Percentiles rank a stretch among this genome's conserved stretches.
Evolutionary conservation across 2,797 vertebrate species (phyloP).

Genomic region (Molossus alvarezi): DNA sequence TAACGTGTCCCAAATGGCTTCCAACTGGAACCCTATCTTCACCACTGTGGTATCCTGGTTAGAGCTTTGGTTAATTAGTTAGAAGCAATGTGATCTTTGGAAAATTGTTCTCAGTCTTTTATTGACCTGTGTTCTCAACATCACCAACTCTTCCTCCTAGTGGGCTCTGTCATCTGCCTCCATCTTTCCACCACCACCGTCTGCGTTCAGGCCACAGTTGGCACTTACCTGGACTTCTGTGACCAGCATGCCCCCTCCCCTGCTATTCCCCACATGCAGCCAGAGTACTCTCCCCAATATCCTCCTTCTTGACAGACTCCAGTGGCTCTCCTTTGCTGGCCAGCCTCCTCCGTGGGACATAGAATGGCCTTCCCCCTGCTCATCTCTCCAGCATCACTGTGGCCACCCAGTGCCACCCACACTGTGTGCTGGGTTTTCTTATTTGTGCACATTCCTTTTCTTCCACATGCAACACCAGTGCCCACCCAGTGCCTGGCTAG

Average conservation of each 20-base stretch:
- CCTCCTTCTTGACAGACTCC: too few species aligned
- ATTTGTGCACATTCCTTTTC: background rate
- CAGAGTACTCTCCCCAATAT: background rate
- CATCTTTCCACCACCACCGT: background rate
- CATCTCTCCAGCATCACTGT: background rate
- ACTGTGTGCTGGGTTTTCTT: background rate
- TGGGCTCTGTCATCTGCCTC: background rate
- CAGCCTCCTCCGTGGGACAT: rapidly evolving
- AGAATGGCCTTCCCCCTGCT: background rate
- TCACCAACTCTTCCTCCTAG: background rate
- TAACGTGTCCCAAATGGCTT: background rate
- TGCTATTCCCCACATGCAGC: background rate
- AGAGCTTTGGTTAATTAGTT: background rate
- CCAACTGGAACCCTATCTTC: background rate
- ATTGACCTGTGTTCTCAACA: background rate
- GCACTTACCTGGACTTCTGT: background rate
- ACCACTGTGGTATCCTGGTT: background rate
- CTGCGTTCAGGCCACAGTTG: background rate
- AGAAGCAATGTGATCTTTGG: background rate
- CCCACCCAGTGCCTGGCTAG: background rate
- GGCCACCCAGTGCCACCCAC: background rate
- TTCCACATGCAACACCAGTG: background rate
- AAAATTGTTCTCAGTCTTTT: background rate
- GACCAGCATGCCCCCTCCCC: background rate
- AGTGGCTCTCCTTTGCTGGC: background rate